A percentile compares a stretch with the other conserved stretches of the same genome.
Evolutionary conservation across 1,140 invertebrate genomes (phyloP).

Genomic region (Stegodyphus mimosarum): DNA sequence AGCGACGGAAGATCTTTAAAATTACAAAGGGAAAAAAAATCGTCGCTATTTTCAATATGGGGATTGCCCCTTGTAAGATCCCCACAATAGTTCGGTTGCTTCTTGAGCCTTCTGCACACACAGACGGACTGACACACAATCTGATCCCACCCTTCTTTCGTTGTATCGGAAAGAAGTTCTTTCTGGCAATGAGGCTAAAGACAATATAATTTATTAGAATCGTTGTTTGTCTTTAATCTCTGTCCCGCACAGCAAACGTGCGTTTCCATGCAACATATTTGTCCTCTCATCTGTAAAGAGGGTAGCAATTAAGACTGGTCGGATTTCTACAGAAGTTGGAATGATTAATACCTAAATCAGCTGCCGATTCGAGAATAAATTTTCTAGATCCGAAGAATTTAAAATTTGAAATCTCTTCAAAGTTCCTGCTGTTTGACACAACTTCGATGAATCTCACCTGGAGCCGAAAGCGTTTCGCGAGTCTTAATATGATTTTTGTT

Average conservation of each 20-base stretch:
- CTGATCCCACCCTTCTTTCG: conserved; percentile 44
- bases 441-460: too few species aligned
- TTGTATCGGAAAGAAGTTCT: conserved; percentile 41
- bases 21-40: too few species aligned
- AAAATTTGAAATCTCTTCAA: too few species aligned
- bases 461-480: too few species aligned
- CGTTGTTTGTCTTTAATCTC: conserved; percentile 56
- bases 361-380: too few species aligned
- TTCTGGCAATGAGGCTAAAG: conserved; percentile 54
- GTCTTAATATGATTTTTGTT: too few species aligned
- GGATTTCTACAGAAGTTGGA: too few species aligned
- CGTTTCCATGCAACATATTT: conserved; percentile 43
- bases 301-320: conserved; percentile 5
- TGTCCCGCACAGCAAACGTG: conserved; percentile 45
- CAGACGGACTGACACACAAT: conserved; percentile 16
- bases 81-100: conserved; percentile 28
- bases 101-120: conserved; percentile 39
- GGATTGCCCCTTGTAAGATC: conserved; percentile 20
- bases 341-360: too few species aligned
- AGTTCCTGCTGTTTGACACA: too few species aligned
- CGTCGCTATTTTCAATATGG: conserved; percentile 21
- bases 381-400: too few species aligned
- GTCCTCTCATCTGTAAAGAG: conserved; percentile 2
- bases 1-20: too few species aligned
- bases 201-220: conserved; percentile 59